Evolutionary conservation across 2,113 vertebrate species (phyloP), one percentile per base, ranked within the genome.

Genomic region (Arizona elegans): DNA sequence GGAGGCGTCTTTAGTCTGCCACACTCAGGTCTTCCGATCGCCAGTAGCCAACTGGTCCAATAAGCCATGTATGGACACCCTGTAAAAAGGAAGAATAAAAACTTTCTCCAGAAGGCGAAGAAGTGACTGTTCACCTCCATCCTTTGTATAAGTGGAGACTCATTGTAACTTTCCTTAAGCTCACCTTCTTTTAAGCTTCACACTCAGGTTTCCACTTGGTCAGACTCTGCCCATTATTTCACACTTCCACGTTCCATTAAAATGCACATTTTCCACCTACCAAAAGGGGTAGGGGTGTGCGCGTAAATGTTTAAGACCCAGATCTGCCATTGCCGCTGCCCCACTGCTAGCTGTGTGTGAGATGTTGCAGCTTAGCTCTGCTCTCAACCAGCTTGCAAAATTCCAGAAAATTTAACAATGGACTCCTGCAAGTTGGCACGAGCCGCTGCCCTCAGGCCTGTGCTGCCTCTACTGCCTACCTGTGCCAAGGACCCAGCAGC

Each of bases 401-500:
- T 81, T 38, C 70, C 70, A 81, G n/a, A 8, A 33, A 15, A 2
- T 17, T 75, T 38, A 81, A 81, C 33, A 8, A 19, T 19, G 8
- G 75, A 21, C 1, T 81, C 33, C 33, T 21, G 33, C 33, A 8
- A 9, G 17, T 21, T 38, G 33, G 75, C 33, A 8, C 0, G 33
- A 38, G 17, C 8, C 19, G 3, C n/a, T 43, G 8, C 33, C 33
- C 75, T 43, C 21, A 3, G 75, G 65, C 65, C 29, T n/a, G 12
- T 1, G 65, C 65, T 33, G 8, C 17, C 17, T 43, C 33, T 8
- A 9, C 7, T 8, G 8, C 93, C 26, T 96, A 98, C 98, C 98
- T 98, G 98, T 23, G 96, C 96, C 0, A 96, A 91, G 0, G 96
- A 92, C 56, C 95, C 96, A 0, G 97, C 86, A 3, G 97, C 38